Conservation (phyloP, 2,113 vertebrate species). For the Columba janthina region DNA sequence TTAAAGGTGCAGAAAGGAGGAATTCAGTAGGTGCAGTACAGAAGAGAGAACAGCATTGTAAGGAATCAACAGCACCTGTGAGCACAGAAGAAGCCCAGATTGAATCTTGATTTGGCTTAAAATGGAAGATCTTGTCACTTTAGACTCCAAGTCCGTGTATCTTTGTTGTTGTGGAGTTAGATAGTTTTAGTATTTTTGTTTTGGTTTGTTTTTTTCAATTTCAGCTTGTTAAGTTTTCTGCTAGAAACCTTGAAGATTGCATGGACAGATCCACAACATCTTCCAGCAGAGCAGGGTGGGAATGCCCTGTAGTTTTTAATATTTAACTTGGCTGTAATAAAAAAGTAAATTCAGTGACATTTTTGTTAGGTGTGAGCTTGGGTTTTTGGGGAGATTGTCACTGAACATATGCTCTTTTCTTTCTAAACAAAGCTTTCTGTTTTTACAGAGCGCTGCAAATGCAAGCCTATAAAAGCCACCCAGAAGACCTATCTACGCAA, state of each 20-base stretch:
- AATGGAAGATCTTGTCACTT: neutral
- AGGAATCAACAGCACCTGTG: neutral
- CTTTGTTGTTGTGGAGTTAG: neutral
- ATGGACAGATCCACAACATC: neutral
- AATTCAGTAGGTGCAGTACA: neutral
- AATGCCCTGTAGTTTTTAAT: neutral
- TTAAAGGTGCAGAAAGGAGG: neutral
- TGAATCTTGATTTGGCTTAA: neutral
- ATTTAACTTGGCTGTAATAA: neutral
- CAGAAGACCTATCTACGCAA: conserved; percentile 90
- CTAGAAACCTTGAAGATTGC: neutral
- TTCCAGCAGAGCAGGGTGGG: neutral
- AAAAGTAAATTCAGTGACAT: neutral
- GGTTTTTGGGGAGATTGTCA: neutral
- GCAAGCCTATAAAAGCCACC: conserved; percentile 83
- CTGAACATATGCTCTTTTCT: neutral
- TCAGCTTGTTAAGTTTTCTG: neutral
- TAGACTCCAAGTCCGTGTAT: neutral
- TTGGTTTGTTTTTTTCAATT: neutral
- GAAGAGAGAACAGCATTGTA: neutral
- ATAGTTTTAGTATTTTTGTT: neutral
- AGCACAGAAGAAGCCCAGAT: neutral
- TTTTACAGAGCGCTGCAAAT: conserved; percentile 88
- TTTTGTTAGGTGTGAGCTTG: neutral
- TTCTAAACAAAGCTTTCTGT: conserved; percentile 33